A percentile compares a stretch with the other conserved stretches of the same genome.
These are phyloP conservation scores for Gorsachius goisagi DNA, from an alignment of 2,113 vertebrate genomes.

Conservation along the genomic window DNA sequence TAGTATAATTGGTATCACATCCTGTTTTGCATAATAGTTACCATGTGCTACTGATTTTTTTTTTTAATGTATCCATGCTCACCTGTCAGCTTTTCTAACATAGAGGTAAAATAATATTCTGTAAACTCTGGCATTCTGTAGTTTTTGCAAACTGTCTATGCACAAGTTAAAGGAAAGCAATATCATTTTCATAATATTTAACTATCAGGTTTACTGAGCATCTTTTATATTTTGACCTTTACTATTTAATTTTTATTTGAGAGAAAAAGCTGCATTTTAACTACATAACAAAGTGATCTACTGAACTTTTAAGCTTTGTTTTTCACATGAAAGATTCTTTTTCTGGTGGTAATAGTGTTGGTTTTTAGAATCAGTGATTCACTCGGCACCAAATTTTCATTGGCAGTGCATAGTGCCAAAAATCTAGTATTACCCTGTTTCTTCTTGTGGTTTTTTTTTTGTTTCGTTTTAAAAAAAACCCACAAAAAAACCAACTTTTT, in stretches of 20 bases:
- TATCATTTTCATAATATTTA: background rate
- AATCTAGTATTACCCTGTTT: background rate
- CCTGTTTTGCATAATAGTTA: background rate
- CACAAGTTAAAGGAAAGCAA: background rate
- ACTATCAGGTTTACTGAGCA: background rate
- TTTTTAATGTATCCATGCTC: background rate
- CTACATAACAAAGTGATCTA: background rate
- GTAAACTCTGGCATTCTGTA: background rate
- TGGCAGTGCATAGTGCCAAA: background rate
- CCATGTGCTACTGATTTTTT: background rate
- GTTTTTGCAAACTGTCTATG: background rate
- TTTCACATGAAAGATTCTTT: background rate
- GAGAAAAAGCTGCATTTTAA: background rate
- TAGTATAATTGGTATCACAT: background rate
- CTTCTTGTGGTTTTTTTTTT: background rate
- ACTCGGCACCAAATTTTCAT: background rate
- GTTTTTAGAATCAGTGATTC: background rate
- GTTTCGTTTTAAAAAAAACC: background rate
- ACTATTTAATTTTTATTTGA: background rate
- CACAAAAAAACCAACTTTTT: background rate
- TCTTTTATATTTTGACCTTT: background rate
- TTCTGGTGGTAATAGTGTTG: background rate
- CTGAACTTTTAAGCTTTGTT: background rate
- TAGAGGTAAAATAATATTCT: background rate
- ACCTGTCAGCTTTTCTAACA: background rate